Conservation (phyloP, 2,113 vertebrate species). For the Micronycteris hirsuta region DNA sequence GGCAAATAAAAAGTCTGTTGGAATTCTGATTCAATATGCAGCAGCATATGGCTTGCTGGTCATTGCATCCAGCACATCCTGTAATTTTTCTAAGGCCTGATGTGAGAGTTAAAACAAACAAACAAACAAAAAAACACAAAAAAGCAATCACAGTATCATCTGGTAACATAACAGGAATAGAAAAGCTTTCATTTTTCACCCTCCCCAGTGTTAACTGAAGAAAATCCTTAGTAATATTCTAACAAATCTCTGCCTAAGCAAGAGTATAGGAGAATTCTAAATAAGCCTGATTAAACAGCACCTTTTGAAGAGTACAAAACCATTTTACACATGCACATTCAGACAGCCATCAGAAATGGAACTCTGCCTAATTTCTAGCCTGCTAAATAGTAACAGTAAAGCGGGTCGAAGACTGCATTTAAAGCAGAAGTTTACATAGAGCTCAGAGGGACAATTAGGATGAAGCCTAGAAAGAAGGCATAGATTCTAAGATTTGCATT, state of each 20-base stretch:
- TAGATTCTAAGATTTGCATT: background rate
- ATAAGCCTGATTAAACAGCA: background rate
- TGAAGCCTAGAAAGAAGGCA: background rate
- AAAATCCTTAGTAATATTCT: background rate
- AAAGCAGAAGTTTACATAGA: background rate
- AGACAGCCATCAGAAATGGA: background rate
- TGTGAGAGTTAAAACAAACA: background rate
- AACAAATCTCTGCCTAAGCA: background rate
- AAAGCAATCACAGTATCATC: background rate
- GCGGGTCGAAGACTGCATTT: background rate
- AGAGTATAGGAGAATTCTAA: background rate
- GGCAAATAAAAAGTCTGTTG: slow-evolving; percentile 26
- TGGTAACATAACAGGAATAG: background rate
- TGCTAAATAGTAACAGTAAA: background rate
- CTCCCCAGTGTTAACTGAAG: background rate
- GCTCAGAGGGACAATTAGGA: background rate
- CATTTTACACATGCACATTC: background rate
- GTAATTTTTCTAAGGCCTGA: slow-evolving; percentile 50
- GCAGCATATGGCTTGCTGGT: slow-evolving; percentile 45
- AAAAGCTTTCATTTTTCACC: slow-evolving; percentile 1
- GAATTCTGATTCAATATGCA: slow-evolving; percentile 41
- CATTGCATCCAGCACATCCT: background rate
- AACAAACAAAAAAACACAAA: background rate
- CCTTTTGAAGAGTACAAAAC: background rate
- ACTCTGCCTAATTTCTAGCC: background rate